Percentiles rank a stretch among this genome's conserved stretches.
phyloP scores from a whole-genome alignment of 2,888 invertebrate genomes.

The Pecten maximus region DNA sequence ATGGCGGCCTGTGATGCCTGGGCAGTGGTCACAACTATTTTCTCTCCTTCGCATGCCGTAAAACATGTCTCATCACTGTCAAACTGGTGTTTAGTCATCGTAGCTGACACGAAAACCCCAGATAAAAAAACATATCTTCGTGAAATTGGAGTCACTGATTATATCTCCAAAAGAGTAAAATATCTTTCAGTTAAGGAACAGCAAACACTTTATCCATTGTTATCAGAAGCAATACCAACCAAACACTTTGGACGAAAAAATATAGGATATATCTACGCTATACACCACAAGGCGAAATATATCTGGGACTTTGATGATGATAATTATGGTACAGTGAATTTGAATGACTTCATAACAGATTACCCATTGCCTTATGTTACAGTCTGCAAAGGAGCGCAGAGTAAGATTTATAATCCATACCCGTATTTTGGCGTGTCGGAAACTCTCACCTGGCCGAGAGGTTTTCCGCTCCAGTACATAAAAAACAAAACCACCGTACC shows the following conservation, averaged over 20 bases:
- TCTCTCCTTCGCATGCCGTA: conserved; percentile 15
- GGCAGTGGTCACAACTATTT: conserved; percentile 40
- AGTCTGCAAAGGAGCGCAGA: not conserved
- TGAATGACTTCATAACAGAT: not conserved
- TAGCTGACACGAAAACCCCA: not conserved
- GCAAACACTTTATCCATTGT: not conserved
- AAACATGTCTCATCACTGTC: not conserved
- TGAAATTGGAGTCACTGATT: not conserved
- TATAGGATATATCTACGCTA: conserved; percentile 48
- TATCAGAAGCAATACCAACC: not conserved
- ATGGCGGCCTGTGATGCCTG: not conserved
- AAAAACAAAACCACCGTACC: not conserved
- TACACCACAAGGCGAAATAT: conserved; percentile 36
- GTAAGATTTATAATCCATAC: not conserved
- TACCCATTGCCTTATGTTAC: not conserved
- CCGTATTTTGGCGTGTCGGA: not conserved
- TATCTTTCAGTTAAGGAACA: conserved; percentile 24
- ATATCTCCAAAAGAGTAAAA: not conserved
- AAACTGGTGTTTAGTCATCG: too few relatives aligned
- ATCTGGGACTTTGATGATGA: conserved; percentile 48
- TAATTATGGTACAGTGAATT: not conserved
- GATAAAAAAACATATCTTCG: not conserved
- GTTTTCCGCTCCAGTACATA: not conserved
- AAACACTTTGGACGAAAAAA: conserved; percentile 40
- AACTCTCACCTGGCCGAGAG: conserved; percentile 10